phyloP scores from a whole-genome alignment of 2,888 invertebrate genomes.

The Microchrysa polita region DNA sequence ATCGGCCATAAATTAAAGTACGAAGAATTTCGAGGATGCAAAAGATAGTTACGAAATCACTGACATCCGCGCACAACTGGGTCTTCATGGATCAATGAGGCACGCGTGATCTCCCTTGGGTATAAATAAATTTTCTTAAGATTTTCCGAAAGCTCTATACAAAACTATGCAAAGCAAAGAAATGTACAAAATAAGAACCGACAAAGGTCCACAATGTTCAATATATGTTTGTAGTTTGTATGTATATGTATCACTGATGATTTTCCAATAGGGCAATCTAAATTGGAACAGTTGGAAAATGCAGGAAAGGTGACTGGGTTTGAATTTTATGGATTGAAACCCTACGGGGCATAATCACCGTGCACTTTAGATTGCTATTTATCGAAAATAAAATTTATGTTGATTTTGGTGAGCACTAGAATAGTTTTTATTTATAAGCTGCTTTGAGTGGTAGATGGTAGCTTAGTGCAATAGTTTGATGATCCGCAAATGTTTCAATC shows the following conservation, averaged over 20 bases:
- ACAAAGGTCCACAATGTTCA: neutral
- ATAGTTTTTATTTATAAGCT: too few species aligned
- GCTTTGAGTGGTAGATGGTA: too few species aligned
- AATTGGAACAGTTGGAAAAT: slow-evolving; percentile 49
- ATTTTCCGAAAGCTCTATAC: slow-evolving; percentile 22
- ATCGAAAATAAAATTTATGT: slow-evolving; percentile 25
- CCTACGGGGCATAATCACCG: slow-evolving; percentile 26
- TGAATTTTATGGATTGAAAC: slow-evolving; percentile 13
- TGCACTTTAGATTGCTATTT: slow-evolving; percentile 17
- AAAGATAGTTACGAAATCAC: slow-evolving; percentile 43
- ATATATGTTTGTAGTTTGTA: too few species aligned
- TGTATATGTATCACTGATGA: slow-evolving; percentile 7
- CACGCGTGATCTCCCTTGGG: slow-evolving; percentile 65
- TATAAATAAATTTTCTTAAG: slow-evolving; percentile 49
- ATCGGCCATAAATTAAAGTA: slow-evolving; percentile 2
- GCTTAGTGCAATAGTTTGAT: too few species aligned
- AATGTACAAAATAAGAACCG: slow-evolving; percentile 6
- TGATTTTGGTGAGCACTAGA: neutral
- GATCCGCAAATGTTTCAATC: too few species aligned
- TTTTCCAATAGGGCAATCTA: slow-evolving; percentile 39
- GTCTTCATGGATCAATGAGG: slow-evolving; percentile 64
- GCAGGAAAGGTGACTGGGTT: slow-evolving; percentile 5
- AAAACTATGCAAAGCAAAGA: neutral
- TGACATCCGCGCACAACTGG: slow-evolving; percentile 46
- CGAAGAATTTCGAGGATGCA: slow-evolving; percentile 45